Base-by-base conservation (phyloP, 1,140 invertebrate genomes). In the Atta colombica region DNA sequence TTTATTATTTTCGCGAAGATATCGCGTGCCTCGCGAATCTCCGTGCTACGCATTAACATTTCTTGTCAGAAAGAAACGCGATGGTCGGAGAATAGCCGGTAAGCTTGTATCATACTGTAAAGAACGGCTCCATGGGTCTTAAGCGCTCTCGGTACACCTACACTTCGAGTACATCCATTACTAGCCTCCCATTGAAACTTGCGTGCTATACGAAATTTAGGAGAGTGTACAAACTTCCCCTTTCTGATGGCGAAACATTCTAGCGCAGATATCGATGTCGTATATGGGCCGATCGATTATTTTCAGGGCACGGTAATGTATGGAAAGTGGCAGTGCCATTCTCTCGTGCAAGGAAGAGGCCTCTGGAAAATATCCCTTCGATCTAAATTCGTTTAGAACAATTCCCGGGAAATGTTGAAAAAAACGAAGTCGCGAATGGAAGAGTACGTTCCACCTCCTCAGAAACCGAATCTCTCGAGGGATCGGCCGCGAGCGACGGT, bases 1-100 rank as follows among this genome's bases (percentile, higher is more conserved):
- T 84, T 75, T 84, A 61, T 84, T 84, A 75, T 63, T 63, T 75
- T 75, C 25, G n/a, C 77, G 25, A 51, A 74, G 69, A 74, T 84
- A 75, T 84, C 69, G 80, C 69, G 69, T 60, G 68, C 65, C 35
- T 18, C 66, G 78, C 31, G 35, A 58, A 82, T 74, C 7, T 31
- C 14, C 21, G 14, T 28, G 51, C 6, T 71, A 25, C 65, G 53
- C 66, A 81, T 81, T 81, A 81, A 81, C 78, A 71, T 81, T 58
- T 81, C 66, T 72, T 16, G 55, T 31, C 66, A 7, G 51, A 71
- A 31, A 74, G 77, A 71, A 55, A 58, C 49, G 58, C 39, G 68
- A 63, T 21, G 35, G 68, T 18, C 5, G 69, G 18, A 58, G n/a
- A 35, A 69, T 49, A 35, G 14, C 16, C 45, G 80, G 75, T 84